Evolutionary conservation across 1,140 invertebrate species (phyloP).

Genomic region (Brachionus koreanus): DNA sequence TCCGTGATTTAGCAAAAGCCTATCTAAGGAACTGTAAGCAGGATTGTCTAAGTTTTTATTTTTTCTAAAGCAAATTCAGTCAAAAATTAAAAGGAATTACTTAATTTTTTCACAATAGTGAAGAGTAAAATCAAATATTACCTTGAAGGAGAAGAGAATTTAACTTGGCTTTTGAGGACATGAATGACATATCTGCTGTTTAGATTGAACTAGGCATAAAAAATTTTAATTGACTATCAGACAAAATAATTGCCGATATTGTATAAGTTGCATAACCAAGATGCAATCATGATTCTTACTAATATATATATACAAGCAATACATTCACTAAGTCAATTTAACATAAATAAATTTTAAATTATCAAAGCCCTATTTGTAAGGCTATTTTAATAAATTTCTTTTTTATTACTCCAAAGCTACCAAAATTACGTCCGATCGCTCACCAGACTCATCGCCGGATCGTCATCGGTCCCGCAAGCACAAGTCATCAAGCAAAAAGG

Average conservation of each 20-base stretch:
- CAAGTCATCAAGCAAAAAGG: slow-evolving; percentile 20
- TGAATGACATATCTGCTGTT: no score
- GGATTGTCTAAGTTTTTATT: no score
- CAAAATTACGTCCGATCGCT: slow-evolving; percentile 9
- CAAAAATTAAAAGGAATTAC: no score
- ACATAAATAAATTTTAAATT: neutral
- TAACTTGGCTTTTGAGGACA: no score
- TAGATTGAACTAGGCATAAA: no score
- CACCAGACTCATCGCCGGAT: neutral
- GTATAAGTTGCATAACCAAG: neutral
- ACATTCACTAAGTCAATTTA: neutral
- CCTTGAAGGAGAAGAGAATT: no score
- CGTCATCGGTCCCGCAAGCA: neutral
- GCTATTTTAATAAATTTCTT: neutral
- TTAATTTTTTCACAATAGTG: no score
- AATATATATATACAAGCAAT: neutral
- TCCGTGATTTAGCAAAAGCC: no score
- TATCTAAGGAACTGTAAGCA: no score
- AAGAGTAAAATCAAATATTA: no score
- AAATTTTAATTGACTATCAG: no score
- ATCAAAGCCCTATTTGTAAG: neutral
- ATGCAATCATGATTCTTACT: neutral
- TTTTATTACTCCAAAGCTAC: neutral
- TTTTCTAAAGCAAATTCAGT: no score
- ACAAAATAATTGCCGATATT: neutral